phyloP scores from a whole-genome alignment of 2,797 vertebrate genomes.

The Halcyon leucocephala region DNA sequence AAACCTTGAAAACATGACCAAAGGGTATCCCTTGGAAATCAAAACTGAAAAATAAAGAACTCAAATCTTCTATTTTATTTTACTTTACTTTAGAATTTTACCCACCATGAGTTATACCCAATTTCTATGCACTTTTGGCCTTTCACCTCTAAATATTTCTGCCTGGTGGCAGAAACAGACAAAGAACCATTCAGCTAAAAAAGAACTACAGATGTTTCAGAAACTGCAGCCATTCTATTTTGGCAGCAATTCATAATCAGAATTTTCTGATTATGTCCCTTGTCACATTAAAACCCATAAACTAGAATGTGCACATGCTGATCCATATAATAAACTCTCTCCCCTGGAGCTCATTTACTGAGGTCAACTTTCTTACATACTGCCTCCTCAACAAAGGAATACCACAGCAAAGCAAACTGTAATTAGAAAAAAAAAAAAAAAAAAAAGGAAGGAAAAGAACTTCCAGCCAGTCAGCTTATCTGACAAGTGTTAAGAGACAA shows the following conservation, averaged over 20 bases:
- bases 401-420: constrained; percentile 31
- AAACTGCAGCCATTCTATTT: constrained; percentile 61
- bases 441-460: fast-evolving
- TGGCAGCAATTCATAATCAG: constrained; percentile 58
- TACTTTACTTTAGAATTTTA: background rate
- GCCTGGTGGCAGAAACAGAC: constrained; percentile 24
- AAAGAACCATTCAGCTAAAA: constrained; percentile 53
- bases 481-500: background rate
- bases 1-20: background rate
- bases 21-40: background rate
- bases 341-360: constrained; percentile 52
- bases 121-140: background rate
- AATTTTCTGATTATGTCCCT: constrained; percentile 52
- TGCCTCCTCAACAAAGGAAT: constrained; percentile 7
- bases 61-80: background rate
- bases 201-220: constrained; percentile 54
- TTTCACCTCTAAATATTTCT: constrained; percentile 50
- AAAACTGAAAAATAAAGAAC: constrained; percentile 9
- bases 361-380: constrained; percentile 53
- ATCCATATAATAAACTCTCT: constrained; percentile 59
- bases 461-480: background rate
- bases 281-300: constrained; percentile 57
- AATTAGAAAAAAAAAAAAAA: background rate
- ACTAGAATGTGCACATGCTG: constrained; percentile 55
- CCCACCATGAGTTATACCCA: background rate